A percentile compares a stretch with the other conserved stretches of the same genome.
Conservation (phyloP, 2,797 vertebrate genomes). For the Notolepis coatsorum region DNA sequence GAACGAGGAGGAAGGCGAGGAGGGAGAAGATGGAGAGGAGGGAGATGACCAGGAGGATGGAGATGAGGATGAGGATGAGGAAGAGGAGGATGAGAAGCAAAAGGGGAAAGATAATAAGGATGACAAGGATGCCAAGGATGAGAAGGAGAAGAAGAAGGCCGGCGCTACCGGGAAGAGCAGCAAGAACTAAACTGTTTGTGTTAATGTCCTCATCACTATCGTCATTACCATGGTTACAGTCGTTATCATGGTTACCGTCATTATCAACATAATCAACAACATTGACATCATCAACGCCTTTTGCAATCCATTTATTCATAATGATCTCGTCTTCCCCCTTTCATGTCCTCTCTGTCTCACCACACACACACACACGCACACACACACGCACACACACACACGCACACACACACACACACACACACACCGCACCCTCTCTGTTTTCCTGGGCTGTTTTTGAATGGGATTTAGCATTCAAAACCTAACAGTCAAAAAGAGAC, state of each 20-base stretch:
- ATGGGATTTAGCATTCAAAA: conserved; percentile 20
- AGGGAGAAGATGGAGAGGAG: conserved; percentile 41
- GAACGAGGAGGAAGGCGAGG: conserved; percentile 28
- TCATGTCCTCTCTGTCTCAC: conserved; percentile 34
- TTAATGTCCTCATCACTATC: conserved; percentile 11
- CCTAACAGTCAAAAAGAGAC: conserved; percentile 10
- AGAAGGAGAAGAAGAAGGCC: conserved; percentile 67
- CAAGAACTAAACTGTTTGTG: conserved; percentile 75
- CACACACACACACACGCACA: conserved; percentile 7
- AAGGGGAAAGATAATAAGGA: conserved; percentile 45
- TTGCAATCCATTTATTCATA: conserved; percentile 28
- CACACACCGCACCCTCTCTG: conserved; percentile 29
- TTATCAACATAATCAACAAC: conserved; percentile 16
- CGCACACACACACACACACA: conserved; percentile 3
- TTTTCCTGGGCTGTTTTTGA: conserved; percentile 40
- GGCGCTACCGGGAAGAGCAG: conserved; percentile 67
- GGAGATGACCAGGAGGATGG: conserved; percentile 45
- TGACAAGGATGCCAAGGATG: conserved; percentile 3
- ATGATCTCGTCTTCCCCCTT: conserved; percentile 41
- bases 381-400: background rate
- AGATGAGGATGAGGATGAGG: conserved; percentile 40
- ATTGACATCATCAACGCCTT: conserved; percentile 41
- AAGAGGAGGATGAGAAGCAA: conserved; percentile 34
- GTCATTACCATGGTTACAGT: too few relatives aligned
- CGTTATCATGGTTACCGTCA: too few relatives aligned